phyloP scores from a whole-genome alignment of 2,113 vertebrate species.

The Apaloderma vittatum region DNA sequence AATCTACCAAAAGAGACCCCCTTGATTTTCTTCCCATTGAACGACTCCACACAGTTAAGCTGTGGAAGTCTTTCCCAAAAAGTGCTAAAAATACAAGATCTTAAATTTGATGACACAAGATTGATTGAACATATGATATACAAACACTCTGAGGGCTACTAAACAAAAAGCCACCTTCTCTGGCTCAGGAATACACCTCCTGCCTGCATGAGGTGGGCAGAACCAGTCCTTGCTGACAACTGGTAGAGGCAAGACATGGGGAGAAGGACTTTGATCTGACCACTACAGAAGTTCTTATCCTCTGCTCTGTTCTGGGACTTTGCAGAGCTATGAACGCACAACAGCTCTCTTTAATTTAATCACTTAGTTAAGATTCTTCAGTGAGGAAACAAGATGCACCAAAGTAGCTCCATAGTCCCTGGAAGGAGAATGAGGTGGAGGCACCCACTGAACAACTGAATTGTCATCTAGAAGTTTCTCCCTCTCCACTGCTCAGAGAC shows the following conservation, averaged over 20 bases:
- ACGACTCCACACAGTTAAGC: background rate
- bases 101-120: background rate
- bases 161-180: background rate
- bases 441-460: background rate
- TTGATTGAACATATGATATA: rapidly evolving
- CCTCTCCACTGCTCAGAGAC: background rate
- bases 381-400: background rate
- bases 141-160: background rate
- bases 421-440: background rate
- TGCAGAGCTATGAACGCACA: background rate
- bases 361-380: background rate
- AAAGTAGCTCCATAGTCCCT: background rate
- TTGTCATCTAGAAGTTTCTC: background rate
- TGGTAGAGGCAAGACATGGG: background rate
- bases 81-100: background rate
- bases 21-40: background rate
- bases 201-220: background rate
- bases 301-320: background rate
- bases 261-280: background rate
- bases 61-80: background rate
- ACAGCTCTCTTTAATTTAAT: background rate
- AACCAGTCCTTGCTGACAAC: background rate
- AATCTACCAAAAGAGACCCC: background rate
- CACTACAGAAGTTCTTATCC: background rate
- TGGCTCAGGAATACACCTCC: background rate